Conservation (phyloP, 1,140 invertebrate genomes). For the Macrobrachium rosenbergii region DNA sequence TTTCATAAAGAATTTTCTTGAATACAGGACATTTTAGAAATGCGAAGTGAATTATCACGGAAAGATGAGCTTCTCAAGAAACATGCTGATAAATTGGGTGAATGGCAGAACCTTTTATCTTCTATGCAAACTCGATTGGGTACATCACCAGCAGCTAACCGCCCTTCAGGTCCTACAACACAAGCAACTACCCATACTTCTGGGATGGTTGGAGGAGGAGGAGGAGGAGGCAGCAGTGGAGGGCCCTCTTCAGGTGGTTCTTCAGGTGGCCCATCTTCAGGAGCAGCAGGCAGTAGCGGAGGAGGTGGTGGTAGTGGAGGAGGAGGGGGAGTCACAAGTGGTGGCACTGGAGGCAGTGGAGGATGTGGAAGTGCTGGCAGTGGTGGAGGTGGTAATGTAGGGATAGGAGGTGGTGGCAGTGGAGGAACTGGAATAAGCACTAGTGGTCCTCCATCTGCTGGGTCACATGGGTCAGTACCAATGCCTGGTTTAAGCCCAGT, state of each 20-base stretch:
- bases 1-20: slow-evolving; percentile 6
- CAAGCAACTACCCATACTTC: slow-evolving; percentile 19
- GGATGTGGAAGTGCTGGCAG: no score
- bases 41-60: slow-evolving; percentile 83
- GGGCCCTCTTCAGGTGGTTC: no score
- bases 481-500: slow-evolving; percentile 56
- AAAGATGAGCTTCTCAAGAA: slow-evolving; percentile 90
- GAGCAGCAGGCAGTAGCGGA: no score
- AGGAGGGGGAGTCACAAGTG: no score
- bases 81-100: slow-evolving; percentile 89
- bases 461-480: slow-evolving; percentile 45
- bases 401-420: slow-evolving; percentile 52
- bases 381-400: not conserved
- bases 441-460: not conserved
- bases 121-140: slow-evolving; percentile 75
- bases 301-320: not conserved
- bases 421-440: slow-evolving; percentile 35
- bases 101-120: slow-evolving; percentile 89
- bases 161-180: slow-evolving; percentile 31
- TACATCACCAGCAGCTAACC: slow-evolving; percentile 41
- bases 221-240: no score
- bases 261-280: no score
- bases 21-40: slow-evolving; percentile 82
- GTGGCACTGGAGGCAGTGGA: no score
- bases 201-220: slow-evolving; percentile 22